A percentile compares a stretch with the other conserved stretches of the same genome.
phyloP scores from a whole-genome alignment of 2,797 vertebrate genomes.

The Centroberyx gerrardi region DNA sequence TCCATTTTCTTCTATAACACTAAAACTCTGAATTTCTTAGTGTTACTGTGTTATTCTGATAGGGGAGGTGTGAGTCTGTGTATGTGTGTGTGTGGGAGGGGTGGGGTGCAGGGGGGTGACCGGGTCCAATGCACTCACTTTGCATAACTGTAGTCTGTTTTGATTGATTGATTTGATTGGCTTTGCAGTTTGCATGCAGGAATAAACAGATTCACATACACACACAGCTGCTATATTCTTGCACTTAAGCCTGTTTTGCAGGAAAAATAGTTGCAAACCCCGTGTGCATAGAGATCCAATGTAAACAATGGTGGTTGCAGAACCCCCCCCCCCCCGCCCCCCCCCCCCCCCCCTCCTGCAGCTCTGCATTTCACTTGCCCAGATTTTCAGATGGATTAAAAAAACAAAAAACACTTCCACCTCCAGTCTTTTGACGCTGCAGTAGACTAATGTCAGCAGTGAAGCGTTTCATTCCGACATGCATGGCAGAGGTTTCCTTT shows the following conservation, averaged over 20 bases:
- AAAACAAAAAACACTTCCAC: too few relatives aligned
- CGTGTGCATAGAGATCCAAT: background rate
- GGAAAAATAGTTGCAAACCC: background rate
- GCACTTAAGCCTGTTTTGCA: background rate
- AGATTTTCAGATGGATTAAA: too few relatives aligned
- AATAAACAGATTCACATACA: background rate
- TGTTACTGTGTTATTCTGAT: too few relatives aligned
- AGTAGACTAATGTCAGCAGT: too few relatives aligned
- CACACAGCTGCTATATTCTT: background rate
- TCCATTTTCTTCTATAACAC: background rate
- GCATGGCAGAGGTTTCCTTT: too few relatives aligned
- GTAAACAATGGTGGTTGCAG: conserved; percentile 43
- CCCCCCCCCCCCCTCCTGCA: background rate
- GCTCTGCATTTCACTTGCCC: background rate
- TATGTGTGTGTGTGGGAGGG: background rate
- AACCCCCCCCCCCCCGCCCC: background rate
- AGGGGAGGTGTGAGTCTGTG: too few relatives aligned
- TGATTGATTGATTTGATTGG: background rate
- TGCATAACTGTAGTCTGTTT: background rate
- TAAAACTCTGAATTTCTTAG: too few relatives aligned
- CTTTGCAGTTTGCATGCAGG: background rate
- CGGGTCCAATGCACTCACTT: background rate
- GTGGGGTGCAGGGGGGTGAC: background rate
- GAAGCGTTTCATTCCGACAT: too few relatives aligned
- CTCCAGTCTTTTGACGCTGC: too few relatives aligned